phyloP scores from a whole-genome alignment of 2,113 vertebrate species.

The Sebastes schlegelii region DNA sequence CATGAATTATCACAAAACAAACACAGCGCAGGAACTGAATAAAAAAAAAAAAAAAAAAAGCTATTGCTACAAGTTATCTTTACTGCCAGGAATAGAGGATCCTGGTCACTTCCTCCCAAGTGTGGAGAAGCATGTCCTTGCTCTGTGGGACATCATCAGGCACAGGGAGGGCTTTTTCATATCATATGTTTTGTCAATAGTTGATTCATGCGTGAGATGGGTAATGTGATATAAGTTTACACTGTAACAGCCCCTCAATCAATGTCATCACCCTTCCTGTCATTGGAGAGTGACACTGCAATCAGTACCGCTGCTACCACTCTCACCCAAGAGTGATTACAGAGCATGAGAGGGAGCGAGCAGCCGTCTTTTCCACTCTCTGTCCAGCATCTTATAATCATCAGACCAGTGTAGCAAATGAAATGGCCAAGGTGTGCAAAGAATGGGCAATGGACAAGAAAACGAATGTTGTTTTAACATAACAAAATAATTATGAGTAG shows the following conservation, averaged over 20 bases:
- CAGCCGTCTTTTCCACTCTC: neutral
- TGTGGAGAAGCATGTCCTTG: slow-evolving; percentile 10
- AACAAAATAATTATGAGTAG: neutral
- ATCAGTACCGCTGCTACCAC: slow-evolving; percentile 30
- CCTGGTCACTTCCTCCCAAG: slow-evolving; percentile 7
- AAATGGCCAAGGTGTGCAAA: neutral
- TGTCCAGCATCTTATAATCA: slow-evolving; percentile 7
- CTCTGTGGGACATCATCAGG: slow-evolving; percentile 12
- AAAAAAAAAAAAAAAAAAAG: slow-evolving; percentile 7
- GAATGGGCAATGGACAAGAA: neutral
- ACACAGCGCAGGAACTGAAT: slow-evolving; percentile 24
- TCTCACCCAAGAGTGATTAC: slow-evolving; percentile 23
- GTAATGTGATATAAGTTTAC: slow-evolving; percentile 43
- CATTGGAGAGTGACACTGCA: slow-evolving; percentile 50
- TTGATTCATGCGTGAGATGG: slow-evolving; percentile 26
- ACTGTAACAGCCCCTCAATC: slow-evolving; percentile 52
- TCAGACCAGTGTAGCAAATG: neutral
- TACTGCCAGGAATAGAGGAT: slow-evolving; percentile 12
- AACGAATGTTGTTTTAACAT: neutral
- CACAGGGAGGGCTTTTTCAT: slow-evolving; percentile 14
- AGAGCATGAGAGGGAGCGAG: slow-evolving; percentile 13
- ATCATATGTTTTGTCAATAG: slow-evolving; percentile 40
- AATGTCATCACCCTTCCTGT: slow-evolving; percentile 55
- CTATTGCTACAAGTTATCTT: neutral
- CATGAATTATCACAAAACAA: slow-evolving; percentile 58